phyloP scores from a whole-genome alignment of 1,140 invertebrate species.

The Leptinotarsa undecemlineata region DNA sequence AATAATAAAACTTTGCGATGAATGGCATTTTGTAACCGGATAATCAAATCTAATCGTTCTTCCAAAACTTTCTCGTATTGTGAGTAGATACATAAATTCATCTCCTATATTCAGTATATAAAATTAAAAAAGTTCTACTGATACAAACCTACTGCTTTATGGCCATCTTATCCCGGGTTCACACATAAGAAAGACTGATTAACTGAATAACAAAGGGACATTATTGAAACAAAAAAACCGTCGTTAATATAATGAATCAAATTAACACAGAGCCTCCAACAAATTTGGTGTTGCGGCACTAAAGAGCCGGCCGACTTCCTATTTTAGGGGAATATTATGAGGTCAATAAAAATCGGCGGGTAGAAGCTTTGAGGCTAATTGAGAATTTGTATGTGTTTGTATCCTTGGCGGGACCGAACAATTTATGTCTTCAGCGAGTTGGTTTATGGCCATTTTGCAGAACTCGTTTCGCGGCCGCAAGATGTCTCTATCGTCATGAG shows the following conservation, averaged over 20 bases:
- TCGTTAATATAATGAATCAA: slow-evolving; percentile 14
- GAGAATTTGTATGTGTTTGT: slow-evolving; percentile 52
- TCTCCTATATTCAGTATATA: too few species aligned
- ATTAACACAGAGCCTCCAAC: slow-evolving; percentile 16
- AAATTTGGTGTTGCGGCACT: slow-evolving; percentile 26
- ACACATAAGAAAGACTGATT: not conserved
- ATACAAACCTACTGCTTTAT: too few species aligned
- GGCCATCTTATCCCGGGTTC: not conserved
- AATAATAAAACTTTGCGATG: too few species aligned
- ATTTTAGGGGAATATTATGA: slow-evolving; percentile 35
- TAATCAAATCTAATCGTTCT: too few species aligned
- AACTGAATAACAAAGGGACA: not conserved
- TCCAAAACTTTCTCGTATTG: too few species aligned
- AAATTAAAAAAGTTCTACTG: too few species aligned
- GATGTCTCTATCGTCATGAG: slow-evolving; percentile 54
- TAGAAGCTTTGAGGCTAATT: slow-evolving; percentile 41
- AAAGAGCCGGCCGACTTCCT: slow-evolving; percentile 25
- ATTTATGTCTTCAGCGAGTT: slow-evolving; percentile 51
- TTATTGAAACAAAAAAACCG: slow-evolving; percentile 5
- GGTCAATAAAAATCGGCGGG: slow-evolving; percentile 36
- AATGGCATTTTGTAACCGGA: too few species aligned
- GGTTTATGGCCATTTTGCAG: slow-evolving; percentile 51
- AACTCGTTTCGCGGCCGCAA: slow-evolving; percentile 52
- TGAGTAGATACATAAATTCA: too few species aligned
- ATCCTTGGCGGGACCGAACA: slow-evolving; percentile 44